Conservation (phyloP, 2,113 vertebrate genomes). For the Atherinomorus stipes region DNA sequence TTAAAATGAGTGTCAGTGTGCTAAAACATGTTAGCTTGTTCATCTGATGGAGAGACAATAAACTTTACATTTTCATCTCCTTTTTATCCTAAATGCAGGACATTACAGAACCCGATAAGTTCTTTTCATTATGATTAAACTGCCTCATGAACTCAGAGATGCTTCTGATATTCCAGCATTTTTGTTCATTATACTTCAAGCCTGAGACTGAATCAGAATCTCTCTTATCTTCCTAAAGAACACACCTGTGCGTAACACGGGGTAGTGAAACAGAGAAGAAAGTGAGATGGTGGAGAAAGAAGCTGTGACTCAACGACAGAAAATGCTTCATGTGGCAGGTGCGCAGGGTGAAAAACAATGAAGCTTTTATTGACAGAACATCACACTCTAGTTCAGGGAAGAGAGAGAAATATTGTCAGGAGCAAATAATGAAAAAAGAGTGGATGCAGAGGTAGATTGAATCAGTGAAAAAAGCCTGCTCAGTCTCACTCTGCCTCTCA, state of each 20-base stretch:
- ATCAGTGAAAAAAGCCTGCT: constrained; percentile 18
- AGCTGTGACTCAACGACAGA: constrained; percentile 21
- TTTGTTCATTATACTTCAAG: neutral
- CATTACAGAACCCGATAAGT: no score
- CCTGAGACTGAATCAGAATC: constrained; percentile 8
- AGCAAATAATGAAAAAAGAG: constrained; percentile 48
- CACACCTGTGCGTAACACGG: constrained; percentile 24
- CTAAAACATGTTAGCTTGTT: no score
- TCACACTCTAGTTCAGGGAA: constrained; percentile 26
- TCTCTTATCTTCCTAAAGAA: neutral
- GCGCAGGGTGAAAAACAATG: constrained; percentile 24
- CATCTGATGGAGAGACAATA: no score
- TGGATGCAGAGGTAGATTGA: constrained; percentile 19
- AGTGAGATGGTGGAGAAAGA: neutral
- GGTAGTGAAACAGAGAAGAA: neutral
- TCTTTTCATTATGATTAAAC: no score
- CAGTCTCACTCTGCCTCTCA: neutral
- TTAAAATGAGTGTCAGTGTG: no score
- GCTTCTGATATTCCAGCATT: no score
- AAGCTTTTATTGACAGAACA: constrained; percentile 30
- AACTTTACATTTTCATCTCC: no score
- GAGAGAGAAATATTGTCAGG: constrained; percentile 29
- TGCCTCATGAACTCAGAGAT: no score
- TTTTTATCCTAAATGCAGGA: no score
- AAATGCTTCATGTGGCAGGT: constrained; percentile 29